These are phyloP conservation scores for Coelopa frigida DNA, from an alignment of 1,140 invertebrate species.

Conservation along the genomic window DNA sequence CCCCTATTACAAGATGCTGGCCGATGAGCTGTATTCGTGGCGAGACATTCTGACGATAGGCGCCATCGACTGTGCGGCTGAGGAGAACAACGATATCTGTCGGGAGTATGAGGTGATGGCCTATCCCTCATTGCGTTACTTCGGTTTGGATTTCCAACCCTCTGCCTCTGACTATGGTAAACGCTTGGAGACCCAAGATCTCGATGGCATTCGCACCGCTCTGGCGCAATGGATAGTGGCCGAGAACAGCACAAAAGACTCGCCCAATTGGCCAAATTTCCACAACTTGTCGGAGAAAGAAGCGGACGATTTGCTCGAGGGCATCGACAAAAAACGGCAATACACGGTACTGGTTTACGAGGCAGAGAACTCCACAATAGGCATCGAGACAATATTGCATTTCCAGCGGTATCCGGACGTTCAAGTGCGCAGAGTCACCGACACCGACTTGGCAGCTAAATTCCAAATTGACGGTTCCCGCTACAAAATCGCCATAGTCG, in stretches of 20 bases:
- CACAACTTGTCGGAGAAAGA: conserved; percentile 21
- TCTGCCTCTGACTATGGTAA: conserved; percentile 51
- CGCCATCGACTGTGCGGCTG: conserved; percentile 65
- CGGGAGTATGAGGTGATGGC: conserved; percentile 76
- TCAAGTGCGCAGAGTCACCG: conserved; percentile 25
- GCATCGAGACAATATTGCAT: conserved; percentile 35
- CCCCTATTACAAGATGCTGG: conserved; percentile 67
- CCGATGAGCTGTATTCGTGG: conserved; percentile 54
- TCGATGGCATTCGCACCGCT: conserved; percentile 42
- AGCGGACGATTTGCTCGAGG: conserved; percentile 44
- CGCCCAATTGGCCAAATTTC: conserved; percentile 32
- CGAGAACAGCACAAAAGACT: conserved; percentile 29
- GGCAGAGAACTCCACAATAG: conserved; percentile 43
- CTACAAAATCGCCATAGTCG: conserved; percentile 20
- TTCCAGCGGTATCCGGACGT: conserved; percentile 26
- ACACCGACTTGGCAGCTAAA: conserved; percentile 22
- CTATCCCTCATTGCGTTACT: conserved; percentile 76
- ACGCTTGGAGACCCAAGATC: conserved; percentile 45
- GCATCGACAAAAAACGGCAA: conserved; percentile 36
- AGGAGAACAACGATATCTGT: conserved; percentile 63
- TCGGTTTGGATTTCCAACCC: conserved; percentile 56
- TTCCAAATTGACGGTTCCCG: conserved; percentile 22
- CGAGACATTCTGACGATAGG: conserved; percentile 47
- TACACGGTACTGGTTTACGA: conserved; percentile 37
- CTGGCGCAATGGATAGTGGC: conserved; percentile 24